Evolutionary conservation across 2,888 invertebrate species (phyloP).

Genomic region (Pseudococcus longispinus): DNA sequence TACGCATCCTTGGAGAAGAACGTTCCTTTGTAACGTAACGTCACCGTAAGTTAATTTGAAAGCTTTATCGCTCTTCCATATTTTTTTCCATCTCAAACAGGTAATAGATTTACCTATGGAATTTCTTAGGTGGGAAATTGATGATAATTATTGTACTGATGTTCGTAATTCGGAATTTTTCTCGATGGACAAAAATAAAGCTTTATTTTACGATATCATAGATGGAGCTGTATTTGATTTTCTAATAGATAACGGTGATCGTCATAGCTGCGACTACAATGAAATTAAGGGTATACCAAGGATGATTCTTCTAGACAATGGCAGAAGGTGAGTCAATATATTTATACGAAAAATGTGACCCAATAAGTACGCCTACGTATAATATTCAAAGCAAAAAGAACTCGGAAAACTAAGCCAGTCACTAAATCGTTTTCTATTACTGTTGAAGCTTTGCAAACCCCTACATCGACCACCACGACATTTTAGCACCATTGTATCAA

Average conservation of each 20-base stretch:
- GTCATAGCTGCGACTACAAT: conserved; percentile 86
- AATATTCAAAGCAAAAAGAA: not conserved
- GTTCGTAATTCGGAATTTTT: conserved; percentile 57
- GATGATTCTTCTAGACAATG: conserved; percentile 85
- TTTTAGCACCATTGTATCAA: conserved; percentile 91
- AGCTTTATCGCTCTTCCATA: not conserved
- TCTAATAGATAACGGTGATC: conserved; percentile 92
- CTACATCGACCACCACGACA: conserved; percentile 81
- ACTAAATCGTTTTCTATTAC: conserved; percentile 67
- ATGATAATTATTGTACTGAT: conserved; percentile 78
- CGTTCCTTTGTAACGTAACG: conserved; percentile 76
- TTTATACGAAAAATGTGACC: too few species aligned
- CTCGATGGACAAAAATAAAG: not conserved
- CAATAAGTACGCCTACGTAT: not conserved
- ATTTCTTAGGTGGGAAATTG: conserved; percentile 76
- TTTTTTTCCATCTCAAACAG: too few species aligned
- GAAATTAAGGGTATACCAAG: conserved; percentile 58
- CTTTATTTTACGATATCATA: conserved; percentile 77
- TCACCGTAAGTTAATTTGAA: conserved; percentile 64
- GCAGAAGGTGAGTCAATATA: conserved; percentile 71
- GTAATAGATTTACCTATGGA: not conserved
- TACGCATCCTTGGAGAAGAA: conserved; percentile 89
- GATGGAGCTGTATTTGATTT: conserved; percentile 92
- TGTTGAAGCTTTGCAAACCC: conserved; percentile 83
- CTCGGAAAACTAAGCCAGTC: conserved; percentile 62